phyloP scores from a whole-genome alignment of 1,140 invertebrate genomes.

The Drosophila nasuta region DNA sequence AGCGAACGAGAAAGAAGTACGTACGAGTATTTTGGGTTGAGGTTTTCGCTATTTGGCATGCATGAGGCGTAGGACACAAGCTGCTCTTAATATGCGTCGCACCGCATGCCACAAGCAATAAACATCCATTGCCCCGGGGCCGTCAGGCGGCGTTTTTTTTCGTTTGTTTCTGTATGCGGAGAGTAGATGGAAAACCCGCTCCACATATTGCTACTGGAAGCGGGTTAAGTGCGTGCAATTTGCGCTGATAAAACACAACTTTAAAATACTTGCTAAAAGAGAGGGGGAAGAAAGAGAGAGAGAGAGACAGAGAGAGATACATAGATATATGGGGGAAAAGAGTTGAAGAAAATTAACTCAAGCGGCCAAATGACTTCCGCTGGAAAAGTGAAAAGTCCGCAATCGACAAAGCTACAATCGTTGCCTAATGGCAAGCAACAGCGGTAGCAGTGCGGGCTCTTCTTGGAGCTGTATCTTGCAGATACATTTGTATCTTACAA shows the following conservation, averaged over 20 bases:
- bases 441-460: slow-evolving; percentile 22
- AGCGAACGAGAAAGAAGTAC: slow-evolving; percentile 13
- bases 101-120: slow-evolving; percentile 40
- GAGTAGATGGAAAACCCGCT: slow-evolving; percentile 55
- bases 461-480: slow-evolving; percentile 62
- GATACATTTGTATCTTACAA: slow-evolving; percentile 77
- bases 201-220: slow-evolving; percentile 69
- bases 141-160: slow-evolving; percentile 19
- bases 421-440: slow-evolving; percentile 36
- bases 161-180: neutral
- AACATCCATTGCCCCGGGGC: slow-evolving; percentile 29
- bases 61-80: slow-evolving; percentile 41
- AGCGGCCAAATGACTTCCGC: slow-evolving; percentile 71
- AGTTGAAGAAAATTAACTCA: slow-evolving; percentile 53
- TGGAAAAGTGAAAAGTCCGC: slow-evolving; percentile 70
- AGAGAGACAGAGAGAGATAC: neutral
- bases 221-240: slow-evolving; percentile 82
- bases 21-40: neutral
- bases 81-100: slow-evolving; percentile 54
- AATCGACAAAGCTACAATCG: slow-evolving; percentile 44
- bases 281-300: neutral
- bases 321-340: neutral
- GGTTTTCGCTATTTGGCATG: slow-evolving; percentile 40
- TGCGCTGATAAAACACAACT: slow-evolving; percentile 65
- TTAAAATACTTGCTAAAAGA: neutral